Base-by-base conservation (phyloP, 1,140 invertebrate genomes). In the Stegodyphus dumicola region DNA sequence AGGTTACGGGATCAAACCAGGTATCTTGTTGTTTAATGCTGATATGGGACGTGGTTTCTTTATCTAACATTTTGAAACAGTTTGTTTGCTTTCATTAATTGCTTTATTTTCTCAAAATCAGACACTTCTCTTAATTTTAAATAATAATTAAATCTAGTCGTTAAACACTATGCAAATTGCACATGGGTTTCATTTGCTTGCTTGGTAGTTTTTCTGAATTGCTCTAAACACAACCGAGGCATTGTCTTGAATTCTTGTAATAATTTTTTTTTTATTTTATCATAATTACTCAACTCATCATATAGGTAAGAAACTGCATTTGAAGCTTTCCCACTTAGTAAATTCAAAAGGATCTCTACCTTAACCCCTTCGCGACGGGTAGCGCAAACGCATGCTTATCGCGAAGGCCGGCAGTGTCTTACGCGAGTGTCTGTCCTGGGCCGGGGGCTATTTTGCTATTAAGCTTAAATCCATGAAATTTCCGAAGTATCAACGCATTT, bases 311-410 rank as follows among this genome's bases (percentile, higher is more conserved):
- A 54, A 74, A 74, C 54, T 15, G 2, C 1, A 17, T 74, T 53
- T 56, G 51, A 74, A 6, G 71, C 52, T 17, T 56, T 53, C n/a
- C 54, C 71, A 54, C 15, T 6, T n/a, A 74, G 51, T 17, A 74
- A 74, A 53, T 74, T 74, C n/a, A 74, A 74, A n/a, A 74, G n/a
- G 54, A 74, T 74, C 52, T 74, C 71, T n/a, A 52, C 71, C 54
- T 74, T 74, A n/a, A n/a, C n/a, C n/a, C n/a, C n/a, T n/a, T n/a
- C n/a, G n/a, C n/a, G n/a, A n/a, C n/a, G n/a, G n/a, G n/a, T n/a
- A n/a, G n/a, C n/a, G n/a, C n/a, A n/a, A n/a, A n/a, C n/a, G n/a
- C n/a, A n/a, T n/a, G n/a, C n/a, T n/a, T n/a, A n/a, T n/a, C n/a
- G n/a, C n/a, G n/a, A n/a, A n/a, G n/a, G n/a, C n/a, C n/a, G n/a